Conservation (phyloP, 2,888 invertebrate species). For the Thera britannica region DNA sequence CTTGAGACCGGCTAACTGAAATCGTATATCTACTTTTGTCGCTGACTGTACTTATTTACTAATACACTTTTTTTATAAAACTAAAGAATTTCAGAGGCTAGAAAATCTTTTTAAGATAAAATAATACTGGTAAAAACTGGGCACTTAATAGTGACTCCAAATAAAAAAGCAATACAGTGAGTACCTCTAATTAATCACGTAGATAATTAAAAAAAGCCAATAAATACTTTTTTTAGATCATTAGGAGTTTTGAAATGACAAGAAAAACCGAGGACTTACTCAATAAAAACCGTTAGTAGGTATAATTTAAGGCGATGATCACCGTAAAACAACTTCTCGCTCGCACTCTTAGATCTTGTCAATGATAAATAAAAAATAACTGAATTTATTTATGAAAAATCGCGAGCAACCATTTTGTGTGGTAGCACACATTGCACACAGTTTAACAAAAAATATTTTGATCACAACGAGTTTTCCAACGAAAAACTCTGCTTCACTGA, state of each 20-base stretch:
- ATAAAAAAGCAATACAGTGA: slow-evolving; percentile 18
- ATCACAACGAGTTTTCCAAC: no score
- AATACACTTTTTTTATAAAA: slow-evolving; percentile 5
- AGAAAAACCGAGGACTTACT: slow-evolving; percentile 18
- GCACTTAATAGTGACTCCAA: slow-evolving; percentile 35
- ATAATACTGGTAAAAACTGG: slow-evolving; percentile 62
- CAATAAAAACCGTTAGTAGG: slow-evolving; percentile 2
- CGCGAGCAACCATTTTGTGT: no score
- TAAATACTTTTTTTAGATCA: slow-evolving; percentile 24
- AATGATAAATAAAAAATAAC: no score
- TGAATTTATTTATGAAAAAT: no score
- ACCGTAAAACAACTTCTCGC: no score
- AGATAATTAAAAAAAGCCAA: slow-evolving; percentile 25
- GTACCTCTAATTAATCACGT: background rate
- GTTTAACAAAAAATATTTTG: no score
- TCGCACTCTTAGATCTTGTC: no score
- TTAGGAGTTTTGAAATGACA: slow-evolving; percentile 31
- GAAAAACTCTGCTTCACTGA: no score
- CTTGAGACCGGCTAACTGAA: background rate
- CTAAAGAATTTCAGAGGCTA: slow-evolving; percentile 44
- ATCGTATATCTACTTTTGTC: background rate
- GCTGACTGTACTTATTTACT: background rate
- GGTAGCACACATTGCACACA: no score
- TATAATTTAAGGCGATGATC: background rate
- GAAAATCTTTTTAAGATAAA: slow-evolving; percentile 53